These are phyloP conservation scores for Carettochelys insculpta DNA, from an alignment of 2,113 vertebrate genomes.

Conservation along the genomic window DNA sequence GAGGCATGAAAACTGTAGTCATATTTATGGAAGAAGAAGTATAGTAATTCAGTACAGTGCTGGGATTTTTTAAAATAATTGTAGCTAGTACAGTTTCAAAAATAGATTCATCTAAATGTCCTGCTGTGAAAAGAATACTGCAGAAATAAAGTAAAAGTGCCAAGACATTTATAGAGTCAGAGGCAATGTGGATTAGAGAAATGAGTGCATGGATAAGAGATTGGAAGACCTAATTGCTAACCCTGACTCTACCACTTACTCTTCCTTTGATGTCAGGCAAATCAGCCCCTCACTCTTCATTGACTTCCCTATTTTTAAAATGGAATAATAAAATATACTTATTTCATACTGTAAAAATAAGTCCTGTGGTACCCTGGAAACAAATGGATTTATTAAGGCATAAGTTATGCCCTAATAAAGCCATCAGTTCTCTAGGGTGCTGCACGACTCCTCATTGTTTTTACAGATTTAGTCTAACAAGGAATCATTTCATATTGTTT, in stretches of 20 bases:
- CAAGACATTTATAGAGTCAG: neutral
- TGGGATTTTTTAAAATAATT: neutral
- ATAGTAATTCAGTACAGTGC: neutral
- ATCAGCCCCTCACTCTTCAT: neutral
- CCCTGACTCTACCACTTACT: neutral
- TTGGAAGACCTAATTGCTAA: neutral
- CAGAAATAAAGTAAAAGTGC: neutral
- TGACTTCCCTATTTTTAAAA: conserved; percentile 1
- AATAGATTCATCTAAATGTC: neutral
- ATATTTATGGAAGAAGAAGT: neutral
- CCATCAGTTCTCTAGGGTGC: no score
- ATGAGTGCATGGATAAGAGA: neutral
- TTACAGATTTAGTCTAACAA: no score
- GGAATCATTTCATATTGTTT: no score
- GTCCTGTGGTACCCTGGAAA: no score
- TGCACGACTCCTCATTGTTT: no score
- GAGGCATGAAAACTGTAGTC: neutral
- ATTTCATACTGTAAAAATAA: neutral
- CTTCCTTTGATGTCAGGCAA: neutral
- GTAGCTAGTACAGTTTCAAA: neutral
- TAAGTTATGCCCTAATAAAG: no score
- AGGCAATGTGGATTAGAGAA: neutral
- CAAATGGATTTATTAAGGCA: no score
- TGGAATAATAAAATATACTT: neutral
- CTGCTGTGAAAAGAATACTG: neutral